A percentile compares a stretch with the other conserved stretches of the same genome.
Conservation (phyloP, 23 tunicate species). For the Pegea sp. region DNA sequence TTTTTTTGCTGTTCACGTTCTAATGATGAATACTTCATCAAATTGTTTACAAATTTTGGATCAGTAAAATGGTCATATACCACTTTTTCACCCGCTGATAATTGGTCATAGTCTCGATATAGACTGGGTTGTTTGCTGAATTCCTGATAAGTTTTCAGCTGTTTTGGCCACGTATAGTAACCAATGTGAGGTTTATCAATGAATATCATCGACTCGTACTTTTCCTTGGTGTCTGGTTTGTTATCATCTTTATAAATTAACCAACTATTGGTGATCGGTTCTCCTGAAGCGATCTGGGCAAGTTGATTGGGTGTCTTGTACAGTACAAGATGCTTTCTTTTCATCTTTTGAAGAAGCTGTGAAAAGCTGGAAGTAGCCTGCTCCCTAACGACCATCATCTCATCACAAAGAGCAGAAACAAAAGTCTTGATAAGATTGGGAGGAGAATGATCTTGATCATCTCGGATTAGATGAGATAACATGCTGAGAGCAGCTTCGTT, state of each 20-base stretch:
- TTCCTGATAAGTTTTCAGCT: constrained; percentile 45
- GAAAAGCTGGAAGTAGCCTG: constrained; percentile 29
- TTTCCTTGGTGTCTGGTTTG: constrained; percentile 14
- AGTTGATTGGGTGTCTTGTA: constrained; percentile 22
- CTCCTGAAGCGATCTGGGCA: constrained; percentile 21
- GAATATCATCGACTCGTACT: constrained; percentile 41
- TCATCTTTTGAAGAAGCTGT: constrained; percentile 26
- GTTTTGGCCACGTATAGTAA: constrained; percentile 69
- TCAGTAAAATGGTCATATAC: constrained; percentile 30
- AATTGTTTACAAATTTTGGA: constrained; percentile 23
- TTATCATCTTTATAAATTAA: constrained; percentile 15
- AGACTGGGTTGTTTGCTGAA: constrained; percentile 22
- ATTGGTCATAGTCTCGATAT: constrained; percentile 14
- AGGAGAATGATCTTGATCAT: constrained; percentile 19
- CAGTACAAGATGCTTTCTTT: constrained; percentile 30
- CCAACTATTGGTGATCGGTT: constrained; percentile 40
- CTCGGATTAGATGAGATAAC: constrained; percentile 23
- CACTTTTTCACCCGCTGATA: constrained; percentile 24
- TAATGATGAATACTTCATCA: constrained; percentile 21
- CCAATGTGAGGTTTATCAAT: constrained; percentile 86
- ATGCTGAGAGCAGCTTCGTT: constrained; percentile 20
- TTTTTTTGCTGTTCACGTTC: constrained; percentile 55
- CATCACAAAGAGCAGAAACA: constrained; percentile 20
- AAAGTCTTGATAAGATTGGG: constrained; percentile 2
- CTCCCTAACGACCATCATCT: constrained; percentile 16